phyloP scores from a whole-genome alignment of 2,888 invertebrate species.

The Microctonus hyperodae region DNA sequence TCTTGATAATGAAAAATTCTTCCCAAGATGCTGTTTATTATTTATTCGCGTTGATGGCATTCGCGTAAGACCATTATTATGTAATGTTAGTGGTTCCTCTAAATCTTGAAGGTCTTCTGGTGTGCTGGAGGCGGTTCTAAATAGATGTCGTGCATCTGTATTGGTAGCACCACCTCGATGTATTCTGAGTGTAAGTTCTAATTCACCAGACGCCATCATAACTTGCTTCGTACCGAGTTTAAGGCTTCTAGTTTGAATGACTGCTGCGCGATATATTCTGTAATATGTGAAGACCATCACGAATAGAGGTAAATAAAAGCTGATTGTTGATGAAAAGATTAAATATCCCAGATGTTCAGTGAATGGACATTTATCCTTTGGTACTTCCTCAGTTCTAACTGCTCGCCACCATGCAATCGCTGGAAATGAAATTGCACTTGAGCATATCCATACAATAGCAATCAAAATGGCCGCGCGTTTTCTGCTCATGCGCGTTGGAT shows the following conservation, averaged over 20 bases:
- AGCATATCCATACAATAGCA: constrained; percentile 95
- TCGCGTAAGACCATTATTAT: constrained; percentile 79
- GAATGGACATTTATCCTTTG: constrained; percentile 89
- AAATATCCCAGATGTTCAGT: constrained; percentile 96
- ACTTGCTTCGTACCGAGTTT: constrained; percentile 92
- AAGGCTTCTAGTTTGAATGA: constrained; percentile 88
- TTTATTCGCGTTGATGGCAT: constrained; percentile 73
- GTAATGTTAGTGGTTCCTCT: constrained; percentile 77
- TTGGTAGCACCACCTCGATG: constrained; percentile 88
- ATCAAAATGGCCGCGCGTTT: constrained; percentile 87
- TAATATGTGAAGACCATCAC: constrained; percentile 99
- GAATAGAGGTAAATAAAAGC: constrained; percentile 95
- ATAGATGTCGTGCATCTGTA: constrained; percentile 54
- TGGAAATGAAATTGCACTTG: constrained; percentile 96
- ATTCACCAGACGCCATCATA: constrained; percentile 82
- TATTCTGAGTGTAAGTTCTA: constrained; percentile 89
- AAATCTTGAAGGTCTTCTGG: constrained; percentile 64
- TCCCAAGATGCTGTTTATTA: constrained; percentile 73
- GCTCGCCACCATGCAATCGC: constrained; percentile 97
- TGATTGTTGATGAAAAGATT: constrained; percentile 96
- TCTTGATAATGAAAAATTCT: constrained; percentile 91
- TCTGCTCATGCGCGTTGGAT: constrained; percentile 93
- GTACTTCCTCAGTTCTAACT: constrained; percentile 81
- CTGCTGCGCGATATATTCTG: constrained; percentile 93
- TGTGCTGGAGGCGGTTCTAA: constrained; percentile 59